These are phyloP conservation scores for Opisthograptis luteolata DNA, from an alignment of 2,888 invertebrate genomes.

Conservation along the genomic window DNA sequence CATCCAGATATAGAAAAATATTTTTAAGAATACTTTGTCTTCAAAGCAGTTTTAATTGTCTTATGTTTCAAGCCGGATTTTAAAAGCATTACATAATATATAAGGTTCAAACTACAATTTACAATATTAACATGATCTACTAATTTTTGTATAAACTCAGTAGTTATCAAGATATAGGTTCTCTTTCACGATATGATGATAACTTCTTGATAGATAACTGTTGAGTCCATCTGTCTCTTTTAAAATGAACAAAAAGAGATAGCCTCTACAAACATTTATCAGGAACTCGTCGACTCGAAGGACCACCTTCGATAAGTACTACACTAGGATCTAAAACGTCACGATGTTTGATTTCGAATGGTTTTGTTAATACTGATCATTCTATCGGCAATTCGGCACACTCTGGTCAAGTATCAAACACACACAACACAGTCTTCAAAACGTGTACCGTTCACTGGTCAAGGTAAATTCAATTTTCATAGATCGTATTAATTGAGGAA, in stretches of 20 bases:
- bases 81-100: constrained; percentile 17
- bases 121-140: constrained; percentile 7
- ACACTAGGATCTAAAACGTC: not conserved
- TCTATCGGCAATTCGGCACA: constrained; percentile 31
- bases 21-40: not conserved
- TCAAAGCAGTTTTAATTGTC: not conserved
- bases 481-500: no score
- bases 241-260: not conserved
- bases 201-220: no score
- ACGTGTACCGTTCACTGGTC: constrained; percentile 52
- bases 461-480: not conserved
- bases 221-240: no score
- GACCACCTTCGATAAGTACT: not conserved
- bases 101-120: constrained; percentile 31
- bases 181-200: no score
- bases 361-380: constrained; percentile 32
- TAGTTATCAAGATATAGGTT: no score
- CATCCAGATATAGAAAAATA: not conserved
- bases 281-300: no score
- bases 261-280: no score
- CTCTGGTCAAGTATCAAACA: constrained; percentile 59
- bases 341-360: constrained; percentile 11
- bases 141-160: no score
- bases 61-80: constrained; percentile 3
- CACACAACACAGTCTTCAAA: constrained; percentile 70